A percentile compares a stretch with the other conserved stretches of the same genome.
Conservation (phyloP, 2,797 vertebrate species). For the Acanthopagrus latus region DNA sequence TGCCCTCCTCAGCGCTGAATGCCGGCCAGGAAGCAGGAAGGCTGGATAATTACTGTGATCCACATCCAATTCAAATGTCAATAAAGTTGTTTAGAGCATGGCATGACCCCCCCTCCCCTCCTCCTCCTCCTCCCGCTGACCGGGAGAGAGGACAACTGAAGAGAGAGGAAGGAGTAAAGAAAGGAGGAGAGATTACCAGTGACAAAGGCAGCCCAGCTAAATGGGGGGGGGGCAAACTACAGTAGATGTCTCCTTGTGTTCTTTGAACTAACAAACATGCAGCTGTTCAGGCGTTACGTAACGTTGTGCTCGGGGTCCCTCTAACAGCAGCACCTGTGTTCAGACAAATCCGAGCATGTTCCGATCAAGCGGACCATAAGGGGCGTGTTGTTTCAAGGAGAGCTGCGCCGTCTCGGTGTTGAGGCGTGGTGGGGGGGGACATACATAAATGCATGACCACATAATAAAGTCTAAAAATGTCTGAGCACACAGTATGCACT, state of each 20-base stretch:
- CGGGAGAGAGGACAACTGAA: constrained; percentile 27
- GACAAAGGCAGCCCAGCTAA: constrained; percentile 39
- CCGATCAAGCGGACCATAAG: constrained; percentile 56
- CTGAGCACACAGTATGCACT: constrained; percentile 57
- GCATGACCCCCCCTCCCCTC: constrained; percentile 44
- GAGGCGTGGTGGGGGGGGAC: constrained; percentile 24
- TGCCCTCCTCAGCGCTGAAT: constrained; percentile 51
- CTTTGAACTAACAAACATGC: constrained; percentile 50
- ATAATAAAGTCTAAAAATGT: constrained; percentile 76
- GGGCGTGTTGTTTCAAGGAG: constrained; percentile 25
- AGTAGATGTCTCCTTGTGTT: background rate
- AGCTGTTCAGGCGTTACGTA: constrained; percentile 42
- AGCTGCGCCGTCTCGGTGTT: background rate
- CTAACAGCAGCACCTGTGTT: constrained; percentile 63
- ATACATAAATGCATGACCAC: constrained; percentile 75
- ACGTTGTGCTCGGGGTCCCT: constrained; percentile 34
- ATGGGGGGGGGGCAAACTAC: constrained; percentile 8
- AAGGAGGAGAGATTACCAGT: constrained; percentile 13
- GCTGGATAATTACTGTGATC: constrained; percentile 79
- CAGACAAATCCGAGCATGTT: constrained; percentile 34
- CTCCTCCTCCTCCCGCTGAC: constrained; percentile 14
- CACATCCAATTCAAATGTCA: constrained; percentile 81
- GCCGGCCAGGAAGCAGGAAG: constrained; percentile 74
- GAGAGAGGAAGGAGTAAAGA: constrained; percentile 25
- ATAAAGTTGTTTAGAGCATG: constrained; percentile 81